Conservation (phyloP, 2,888 invertebrate genomes). For the Philhelius pedissequus region DNA sequence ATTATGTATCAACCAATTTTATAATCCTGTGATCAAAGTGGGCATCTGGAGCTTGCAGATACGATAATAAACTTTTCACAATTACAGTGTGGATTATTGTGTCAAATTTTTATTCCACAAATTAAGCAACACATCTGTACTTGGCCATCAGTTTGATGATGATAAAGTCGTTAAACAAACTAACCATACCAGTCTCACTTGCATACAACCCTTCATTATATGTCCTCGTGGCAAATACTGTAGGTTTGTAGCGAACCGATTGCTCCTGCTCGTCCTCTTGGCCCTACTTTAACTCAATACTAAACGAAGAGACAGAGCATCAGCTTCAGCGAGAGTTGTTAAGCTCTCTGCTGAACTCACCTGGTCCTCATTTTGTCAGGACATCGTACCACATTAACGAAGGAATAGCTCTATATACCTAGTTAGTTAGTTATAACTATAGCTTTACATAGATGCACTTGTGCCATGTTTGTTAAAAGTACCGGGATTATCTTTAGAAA, state of each 20-base stretch:
- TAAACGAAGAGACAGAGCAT: slow-evolving; percentile 6
- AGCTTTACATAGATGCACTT: slow-evolving; percentile 8
- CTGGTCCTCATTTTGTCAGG: slow-evolving; percentile 63
- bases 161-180: slow-evolving; percentile 62
- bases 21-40: not conserved
- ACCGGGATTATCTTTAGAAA: slow-evolving; percentile 67
- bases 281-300: not conserved
- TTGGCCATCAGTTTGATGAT: slow-evolving; percentile 59
- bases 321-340: slow-evolving; percentile 33
- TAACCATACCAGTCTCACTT: not conserved
- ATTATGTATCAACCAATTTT: not conserved
- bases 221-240: not conserved
- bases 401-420: not conserved
- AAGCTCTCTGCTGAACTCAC: slow-evolving; percentile 62
- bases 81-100: slow-evolving; percentile 56
- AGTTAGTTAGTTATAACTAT: not conserved
- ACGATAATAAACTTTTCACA: slow-evolving; percentile 40
- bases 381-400: slow-evolving; percentile 58
- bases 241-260: no score
- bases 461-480: slow-evolving; percentile 64
- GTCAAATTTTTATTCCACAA: slow-evolving; percentile 63
- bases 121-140: slow-evolving; percentile 58
- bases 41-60: not conserved
- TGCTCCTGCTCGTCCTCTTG: not conserved
- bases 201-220: not conserved